Evolutionary conservation across 2,113 vertebrate species (phyloP), one percentile per base, ranked within the genome.

Genomic region (Narcine bancroftii): DNA sequence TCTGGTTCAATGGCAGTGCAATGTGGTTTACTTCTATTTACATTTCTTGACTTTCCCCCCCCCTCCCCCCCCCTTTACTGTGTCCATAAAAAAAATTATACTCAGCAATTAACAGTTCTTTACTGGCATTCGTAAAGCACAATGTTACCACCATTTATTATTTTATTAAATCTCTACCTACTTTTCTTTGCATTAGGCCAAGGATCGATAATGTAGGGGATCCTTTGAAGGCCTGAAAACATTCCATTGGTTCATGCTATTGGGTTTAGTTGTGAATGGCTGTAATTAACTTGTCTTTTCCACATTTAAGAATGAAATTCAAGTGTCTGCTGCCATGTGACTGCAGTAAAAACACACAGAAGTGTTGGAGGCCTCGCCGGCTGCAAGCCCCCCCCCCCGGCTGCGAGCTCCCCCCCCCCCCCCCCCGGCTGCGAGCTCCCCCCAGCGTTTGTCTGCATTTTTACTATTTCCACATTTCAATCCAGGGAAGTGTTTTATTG

Each of bases 91-190:
- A 6, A 29, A 11, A 91, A 91, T 91, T 47, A 26, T 36, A 71
- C 26, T n/a, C 42, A 29, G 65, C 15, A 9, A 47, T 91, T 91
- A 69, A 15, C 26, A 45, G 89, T 24, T 71, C 10, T 47, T 69
- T 91, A 69, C 42, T 91, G 15, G 26, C 26, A 69, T 47, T 69
- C 45, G 26, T 45, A 39, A 89, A 69, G 63, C 63, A 45, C 21
- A 45, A 39, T 26, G 10, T 63, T 60, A n/a, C n/a, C n/a, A n/a
- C 60, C 6, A 87, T 17, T 91, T 66, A 39, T 91, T 39, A 11
- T 91, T 91, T 91, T 45, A 69, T 45, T 39, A 91, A 45, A 39
- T 47, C 60, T 69, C 63, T 47, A 91, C 47, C 36, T 91, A 69
- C 65, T 91, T 69, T 69, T 17, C 21, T 69, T n/a, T n/a, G n/a